Conservation (phyloP, 1,140 invertebrate genomes). For the Drosophila gunungcola region DNA sequence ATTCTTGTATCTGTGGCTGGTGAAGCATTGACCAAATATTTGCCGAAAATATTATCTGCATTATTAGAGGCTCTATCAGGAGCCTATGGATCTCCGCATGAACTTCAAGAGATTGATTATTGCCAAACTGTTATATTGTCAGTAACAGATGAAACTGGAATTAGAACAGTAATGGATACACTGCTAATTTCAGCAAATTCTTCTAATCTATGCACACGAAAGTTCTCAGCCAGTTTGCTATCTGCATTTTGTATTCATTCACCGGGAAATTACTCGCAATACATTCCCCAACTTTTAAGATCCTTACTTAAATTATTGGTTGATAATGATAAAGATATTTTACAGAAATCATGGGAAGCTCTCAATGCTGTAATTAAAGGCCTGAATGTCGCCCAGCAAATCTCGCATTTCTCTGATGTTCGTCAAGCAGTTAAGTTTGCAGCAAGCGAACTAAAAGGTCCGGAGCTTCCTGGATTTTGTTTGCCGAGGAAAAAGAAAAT, state of each 20-base stretch:
- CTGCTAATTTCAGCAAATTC: slow-evolving; percentile 92
- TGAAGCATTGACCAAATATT: slow-evolving; percentile 96
- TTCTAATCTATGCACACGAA: slow-evolving; percentile 87
- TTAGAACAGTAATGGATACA: slow-evolving; percentile 95
- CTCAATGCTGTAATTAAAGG: slow-evolving; percentile 96
- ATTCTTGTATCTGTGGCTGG: slow-evolving; percentile 96
- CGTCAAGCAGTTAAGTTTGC: slow-evolving; percentile 96
- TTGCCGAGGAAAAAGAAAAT: slow-evolving; percentile 96
- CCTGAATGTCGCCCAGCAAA: slow-evolving; percentile 92
- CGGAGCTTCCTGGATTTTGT: slow-evolving; percentile 96
- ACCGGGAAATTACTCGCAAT: slow-evolving; percentile 93
- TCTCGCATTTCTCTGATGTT: slow-evolving; percentile 94
- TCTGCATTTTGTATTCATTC: slow-evolving; percentile 96
- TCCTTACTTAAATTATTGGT: slow-evolving; percentile 94
- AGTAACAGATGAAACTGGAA: slow-evolving; percentile 93
- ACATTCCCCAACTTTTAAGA: slow-evolving; percentile 94
- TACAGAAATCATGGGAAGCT: slow-evolving; percentile 95
- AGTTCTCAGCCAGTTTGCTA: slow-evolving; percentile 94
- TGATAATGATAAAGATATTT: slow-evolving; percentile 91
- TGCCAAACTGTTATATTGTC: slow-evolving; percentile 97
- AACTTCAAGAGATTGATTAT: slow-evolving; percentile 94
- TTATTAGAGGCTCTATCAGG: slow-evolving; percentile 91
- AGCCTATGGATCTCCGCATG: slow-evolving; percentile 89
- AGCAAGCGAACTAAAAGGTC: slow-evolving; percentile 92
- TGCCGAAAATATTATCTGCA: slow-evolving; percentile 96